These are phyloP conservation scores for Sciurus carolinensis DNA, from an alignment of 2,797 vertebrate species.

Conservation along the genomic window DNA sequence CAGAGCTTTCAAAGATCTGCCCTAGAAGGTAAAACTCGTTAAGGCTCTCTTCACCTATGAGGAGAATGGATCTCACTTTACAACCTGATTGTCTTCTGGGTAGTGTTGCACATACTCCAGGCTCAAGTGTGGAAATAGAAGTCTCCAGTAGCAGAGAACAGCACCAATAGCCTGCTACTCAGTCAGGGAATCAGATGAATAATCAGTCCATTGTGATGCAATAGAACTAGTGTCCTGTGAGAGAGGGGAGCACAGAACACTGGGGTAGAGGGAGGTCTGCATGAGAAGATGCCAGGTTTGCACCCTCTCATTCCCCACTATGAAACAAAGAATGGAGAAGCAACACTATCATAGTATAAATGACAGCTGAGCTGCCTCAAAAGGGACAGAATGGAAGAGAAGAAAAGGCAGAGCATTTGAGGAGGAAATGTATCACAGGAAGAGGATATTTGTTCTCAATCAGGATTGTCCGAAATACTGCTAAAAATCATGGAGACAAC, in stretches of 20 bases:
- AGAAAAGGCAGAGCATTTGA: background rate
- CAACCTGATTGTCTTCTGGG: background rate
- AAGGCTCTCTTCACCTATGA: background rate
- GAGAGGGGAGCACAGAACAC: background rate
- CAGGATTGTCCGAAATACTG: background rate
- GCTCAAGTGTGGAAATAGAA: rapidly evolving
- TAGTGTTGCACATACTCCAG: background rate
- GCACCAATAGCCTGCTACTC: background rate
- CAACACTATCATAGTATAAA: background rate
- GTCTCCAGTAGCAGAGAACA: no score
- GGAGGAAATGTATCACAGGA: background rate
- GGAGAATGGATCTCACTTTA: no score
- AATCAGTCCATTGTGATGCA: background rate
- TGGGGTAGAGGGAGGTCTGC: background rate
- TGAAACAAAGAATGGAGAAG: background rate
- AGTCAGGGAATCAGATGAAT: background rate
- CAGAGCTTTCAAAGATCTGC: background rate
- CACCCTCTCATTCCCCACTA: background rate
- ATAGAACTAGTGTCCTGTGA: background rate
- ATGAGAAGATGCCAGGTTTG: background rate
- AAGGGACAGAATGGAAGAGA: background rate
- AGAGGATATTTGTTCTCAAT: background rate
- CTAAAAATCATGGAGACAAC: background rate
- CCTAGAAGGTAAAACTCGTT: background rate
- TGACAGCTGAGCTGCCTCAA: background rate